These are phyloP conservation scores for Drosophila merina DNA, from an alignment of 2,888 invertebrate species.

Conservation along the genomic window DNA sequence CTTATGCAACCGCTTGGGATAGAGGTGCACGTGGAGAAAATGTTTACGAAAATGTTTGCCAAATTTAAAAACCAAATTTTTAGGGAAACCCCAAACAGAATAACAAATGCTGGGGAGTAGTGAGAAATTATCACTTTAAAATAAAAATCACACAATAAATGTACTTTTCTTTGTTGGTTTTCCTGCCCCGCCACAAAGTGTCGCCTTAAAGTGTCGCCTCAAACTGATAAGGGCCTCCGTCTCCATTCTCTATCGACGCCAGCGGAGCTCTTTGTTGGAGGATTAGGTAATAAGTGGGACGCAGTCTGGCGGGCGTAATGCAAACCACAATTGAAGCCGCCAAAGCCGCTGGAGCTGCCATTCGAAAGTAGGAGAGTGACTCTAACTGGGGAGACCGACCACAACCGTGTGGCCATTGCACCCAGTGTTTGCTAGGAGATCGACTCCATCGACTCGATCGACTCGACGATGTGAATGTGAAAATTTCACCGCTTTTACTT, in stretches of 20 bases:
- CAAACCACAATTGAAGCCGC: conserved; percentile 45
- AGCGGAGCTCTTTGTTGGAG: conserved; percentile 21
- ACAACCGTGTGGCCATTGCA: conserved; percentile 55
- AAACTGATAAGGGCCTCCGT: conserved; percentile 36
- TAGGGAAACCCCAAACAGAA: no score
- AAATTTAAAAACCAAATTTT: not conserved
- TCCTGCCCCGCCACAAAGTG: conserved; percentile 2
- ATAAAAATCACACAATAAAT: no score
- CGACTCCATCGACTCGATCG: conserved; percentile 39
- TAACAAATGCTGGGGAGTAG: no score
- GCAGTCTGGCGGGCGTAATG: conserved; percentile 38
- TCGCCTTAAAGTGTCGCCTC: conserved; percentile 9
- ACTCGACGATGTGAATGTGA: conserved; percentile 65
- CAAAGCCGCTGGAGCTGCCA: conserved; percentile 3
- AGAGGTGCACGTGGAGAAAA: conserved; percentile 3
- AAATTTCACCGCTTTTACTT: conserved; percentile 77
- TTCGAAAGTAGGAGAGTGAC: conserved; percentile 57
- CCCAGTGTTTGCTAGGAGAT: conserved; percentile 66
- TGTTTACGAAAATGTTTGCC: not conserved
- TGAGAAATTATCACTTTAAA: no score
- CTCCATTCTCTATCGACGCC: conserved; percentile 4
- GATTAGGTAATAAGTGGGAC: conserved; percentile 59
- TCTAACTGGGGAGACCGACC: not conserved
- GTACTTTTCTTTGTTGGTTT: not conserved
- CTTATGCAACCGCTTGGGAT: conserved; percentile 34